A percentile compares a stretch with the other conserved stretches of the same genome.
phyloP scores from a whole-genome alignment of 53 echinoderm and acorn worm species.

The Crossaster papposus region DNA sequence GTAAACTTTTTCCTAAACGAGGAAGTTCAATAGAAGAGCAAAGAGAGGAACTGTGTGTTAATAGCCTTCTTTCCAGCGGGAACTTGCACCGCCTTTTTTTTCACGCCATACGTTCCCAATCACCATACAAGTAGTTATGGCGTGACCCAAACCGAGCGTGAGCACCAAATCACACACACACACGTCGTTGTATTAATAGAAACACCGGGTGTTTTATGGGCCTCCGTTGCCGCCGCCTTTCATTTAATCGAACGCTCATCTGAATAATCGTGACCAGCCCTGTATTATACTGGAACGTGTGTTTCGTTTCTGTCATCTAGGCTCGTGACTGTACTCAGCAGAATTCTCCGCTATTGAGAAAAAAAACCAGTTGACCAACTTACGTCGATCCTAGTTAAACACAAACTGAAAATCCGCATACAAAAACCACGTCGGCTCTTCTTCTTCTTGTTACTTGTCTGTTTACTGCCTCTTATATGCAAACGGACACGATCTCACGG shows the following conservation, averaged over 20 bases:
- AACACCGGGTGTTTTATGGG: slow-evolving; percentile 34
- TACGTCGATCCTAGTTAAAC: slow-evolving; percentile 11
- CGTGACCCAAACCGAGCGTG: too few species aligned
- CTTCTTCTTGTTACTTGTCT: not conserved
- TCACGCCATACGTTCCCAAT: too few species aligned
- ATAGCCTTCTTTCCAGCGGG: too few species aligned
- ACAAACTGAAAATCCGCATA: not conserved
- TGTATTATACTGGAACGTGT: slow-evolving; percentile 3
- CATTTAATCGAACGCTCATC: not conserved
- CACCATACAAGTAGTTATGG: too few species aligned
- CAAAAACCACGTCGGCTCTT: not conserved
- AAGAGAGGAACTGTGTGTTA: too few species aligned
- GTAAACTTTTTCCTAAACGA: too few species aligned
- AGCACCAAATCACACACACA: not conserved
- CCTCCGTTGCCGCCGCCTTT: not conserved
- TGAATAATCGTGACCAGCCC: not conserved
- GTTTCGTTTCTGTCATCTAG: not conserved
- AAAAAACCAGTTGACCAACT: not conserved
- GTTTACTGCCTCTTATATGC: not conserved
- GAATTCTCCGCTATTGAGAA: not conserved
- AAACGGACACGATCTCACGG: slow-evolving; percentile 44
- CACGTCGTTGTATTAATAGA: slow-evolving; percentile 31
- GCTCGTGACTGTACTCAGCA: slow-evolving; percentile 10
- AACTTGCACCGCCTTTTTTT: too few species aligned
- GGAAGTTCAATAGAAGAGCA: too few species aligned